Evolutionary conservation across 2,888 invertebrate genomes (phyloP), one percentile per base, ranked within the genome.

Genomic region (Philereme transversata): DNA sequence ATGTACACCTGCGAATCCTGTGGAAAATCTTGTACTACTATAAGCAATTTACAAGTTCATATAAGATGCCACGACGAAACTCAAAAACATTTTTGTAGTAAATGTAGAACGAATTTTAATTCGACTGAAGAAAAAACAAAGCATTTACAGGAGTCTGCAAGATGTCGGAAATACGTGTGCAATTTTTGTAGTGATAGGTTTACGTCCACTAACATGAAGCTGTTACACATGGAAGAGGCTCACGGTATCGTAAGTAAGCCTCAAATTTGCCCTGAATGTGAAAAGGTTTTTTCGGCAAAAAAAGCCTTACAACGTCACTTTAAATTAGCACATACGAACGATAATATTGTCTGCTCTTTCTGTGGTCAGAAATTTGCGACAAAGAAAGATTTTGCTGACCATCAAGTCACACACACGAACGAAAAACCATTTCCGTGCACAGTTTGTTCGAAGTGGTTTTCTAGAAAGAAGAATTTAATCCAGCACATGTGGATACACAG

Each of bases 401-500:
- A 94, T 62, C 84, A 86, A 54, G 90, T 93, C 4, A 88, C 90
- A 0, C 94, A 94, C 67, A 93, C 93, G 4, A 89, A 90, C 66
- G 93, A 93, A 60, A 93, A 91, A 55, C 75, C 87, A 0, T 92
- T 87, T 46, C 83, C 87, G 0, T 94, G 94, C 68, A 84, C 88
- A 0, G 84, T 91, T 0, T 94, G 94, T 62, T 76, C 84, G 0
- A 92, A 91, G 70, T 76, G 83, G 1, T 92, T 90, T 65, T 80
- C 90, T 2, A 77, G 88, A 6, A 87, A 88, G 69, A 89, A 89
- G 72, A 88, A 87, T 70, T 72, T 92, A 36, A 74, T 72, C 0
- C 89, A 90, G 61, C 92, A 92, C 62, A 85, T 89, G 84, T 90
- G 90, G 88, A 87, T 89, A 8, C 91, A 91, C 59, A 88, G 82